These are phyloP conservation scores for Coregonus clupeaformis DNA, from an alignment of 2,113 vertebrate species.

Conservation along the genomic window DNA sequence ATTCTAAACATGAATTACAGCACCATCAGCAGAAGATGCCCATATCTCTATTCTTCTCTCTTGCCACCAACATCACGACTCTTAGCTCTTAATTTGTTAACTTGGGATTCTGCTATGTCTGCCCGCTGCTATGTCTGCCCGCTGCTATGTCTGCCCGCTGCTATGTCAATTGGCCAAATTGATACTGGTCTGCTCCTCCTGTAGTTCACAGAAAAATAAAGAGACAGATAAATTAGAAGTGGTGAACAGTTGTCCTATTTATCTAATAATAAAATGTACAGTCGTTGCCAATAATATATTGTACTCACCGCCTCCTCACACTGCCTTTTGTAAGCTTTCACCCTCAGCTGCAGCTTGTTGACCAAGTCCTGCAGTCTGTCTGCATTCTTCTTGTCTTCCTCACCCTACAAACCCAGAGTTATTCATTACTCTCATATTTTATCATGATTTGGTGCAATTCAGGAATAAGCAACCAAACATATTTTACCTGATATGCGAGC, in stretches of 20 bases:
- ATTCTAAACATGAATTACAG: background rate
- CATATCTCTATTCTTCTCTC: background rate
- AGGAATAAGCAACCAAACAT: background rate
- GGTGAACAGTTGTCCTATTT: background rate
- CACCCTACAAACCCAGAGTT: constrained; percentile 23
- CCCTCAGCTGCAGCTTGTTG: constrained; percentile 55
- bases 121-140: constrained; percentile 67
- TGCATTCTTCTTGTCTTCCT: constrained; percentile 57
- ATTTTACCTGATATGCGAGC: background rate
- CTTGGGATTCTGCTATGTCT: constrained; percentile 67
- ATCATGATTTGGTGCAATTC: constrained; percentile 24
- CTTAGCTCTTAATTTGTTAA: constrained; percentile 72
- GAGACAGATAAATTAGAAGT: background rate
- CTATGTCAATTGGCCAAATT: too few relatives aligned
- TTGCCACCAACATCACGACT: constrained; percentile 32
- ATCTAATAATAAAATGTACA: background rate
- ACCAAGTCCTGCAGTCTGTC: constrained; percentile 54
- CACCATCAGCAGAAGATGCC: background rate
- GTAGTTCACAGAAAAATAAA: background rate
- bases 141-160: constrained; percentile 63
- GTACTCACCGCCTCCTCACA: constrained; percentile 56
- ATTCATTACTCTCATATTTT: constrained; percentile 31
- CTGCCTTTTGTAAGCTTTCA: constrained; percentile 43
- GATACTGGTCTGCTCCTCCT: background rate
- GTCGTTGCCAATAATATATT: background rate